Conservation (phyloP, 53 echinoderm and acorn worm genomes). For the Pentamera pediparva region DNA sequence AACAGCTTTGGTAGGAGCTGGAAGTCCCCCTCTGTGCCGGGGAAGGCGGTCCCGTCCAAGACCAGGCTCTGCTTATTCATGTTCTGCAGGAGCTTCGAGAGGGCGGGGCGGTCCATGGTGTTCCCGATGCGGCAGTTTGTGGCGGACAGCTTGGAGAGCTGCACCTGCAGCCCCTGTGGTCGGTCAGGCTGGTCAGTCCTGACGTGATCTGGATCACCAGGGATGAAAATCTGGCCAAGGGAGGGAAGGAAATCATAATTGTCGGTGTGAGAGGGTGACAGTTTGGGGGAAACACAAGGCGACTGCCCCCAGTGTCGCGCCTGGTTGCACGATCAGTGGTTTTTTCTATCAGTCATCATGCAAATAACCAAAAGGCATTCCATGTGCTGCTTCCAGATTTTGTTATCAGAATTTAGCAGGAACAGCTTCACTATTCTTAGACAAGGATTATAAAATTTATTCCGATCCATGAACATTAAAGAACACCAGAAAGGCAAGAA, state of each 20-base stretch:
- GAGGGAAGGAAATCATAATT: not conserved
- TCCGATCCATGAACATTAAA: too few species aligned
- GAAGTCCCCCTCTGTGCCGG: not conserved
- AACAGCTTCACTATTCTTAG: too few species aligned
- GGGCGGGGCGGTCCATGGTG: constrained; percentile 65
- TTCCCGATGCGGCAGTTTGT: constrained; percentile 88
- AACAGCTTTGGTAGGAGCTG: constrained; percentile 55
- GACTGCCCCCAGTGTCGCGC: not conserved
- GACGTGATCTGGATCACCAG: constrained; percentile 51
- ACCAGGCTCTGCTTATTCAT: constrained; percentile 62
- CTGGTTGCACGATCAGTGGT: too few species aligned
- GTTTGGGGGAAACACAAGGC: not conserved
- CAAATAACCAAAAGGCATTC: too few species aligned
- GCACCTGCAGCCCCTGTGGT: constrained; percentile 74
- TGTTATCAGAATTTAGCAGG: too few species aligned
- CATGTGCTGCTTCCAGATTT: too few species aligned
- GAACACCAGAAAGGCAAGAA: too few species aligned
- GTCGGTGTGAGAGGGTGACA: not conserved
- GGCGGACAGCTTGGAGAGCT: constrained; percentile 83
- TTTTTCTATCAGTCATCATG: too few species aligned
- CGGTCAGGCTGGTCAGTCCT: constrained; percentile 75
- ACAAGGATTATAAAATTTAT: too few species aligned
- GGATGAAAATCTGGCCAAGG: constrained; percentile 48
- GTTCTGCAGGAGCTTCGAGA: constrained; percentile 72
- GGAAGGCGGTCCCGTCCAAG: constrained; percentile 17